phyloP scores from a whole-genome alignment of 2,797 vertebrate genomes.

The Aselliscus stoliczkanus region DNA sequence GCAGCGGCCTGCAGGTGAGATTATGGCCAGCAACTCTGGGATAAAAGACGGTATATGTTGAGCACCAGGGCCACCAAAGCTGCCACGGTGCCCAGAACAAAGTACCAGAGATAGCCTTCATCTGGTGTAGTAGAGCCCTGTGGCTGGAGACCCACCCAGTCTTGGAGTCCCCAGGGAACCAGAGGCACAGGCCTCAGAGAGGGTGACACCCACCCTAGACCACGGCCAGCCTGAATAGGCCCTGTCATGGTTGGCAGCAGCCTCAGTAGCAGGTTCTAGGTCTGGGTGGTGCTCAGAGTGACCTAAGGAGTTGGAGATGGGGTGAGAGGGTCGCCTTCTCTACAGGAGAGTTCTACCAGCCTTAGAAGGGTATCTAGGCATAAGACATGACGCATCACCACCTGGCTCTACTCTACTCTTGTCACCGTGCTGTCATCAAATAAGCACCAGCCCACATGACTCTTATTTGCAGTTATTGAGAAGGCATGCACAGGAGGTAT shows the following conservation, averaged over 20 bases:
- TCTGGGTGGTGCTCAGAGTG: conserved; percentile 86
- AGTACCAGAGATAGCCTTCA: conserved; percentile 91
- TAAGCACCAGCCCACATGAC: conserved; percentile 97
- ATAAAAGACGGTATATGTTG: conserved; percentile 92
- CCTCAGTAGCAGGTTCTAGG: conserved; percentile 84
- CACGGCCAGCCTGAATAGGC: background rate
- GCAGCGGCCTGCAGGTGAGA: conserved; percentile 39
- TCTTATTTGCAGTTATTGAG: conserved; percentile 97
- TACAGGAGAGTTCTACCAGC: conserved; percentile 96
- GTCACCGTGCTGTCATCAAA: conserved; percentile 99
- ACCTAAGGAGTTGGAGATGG: conserved; percentile 75
- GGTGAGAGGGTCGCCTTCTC: conserved; percentile 80
- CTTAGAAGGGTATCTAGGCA: conserved; percentile 97
- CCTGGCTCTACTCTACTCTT: conserved; percentile 97
- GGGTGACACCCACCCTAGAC: background rate
- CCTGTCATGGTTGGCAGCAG: conserved; percentile 85
- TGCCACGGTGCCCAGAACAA: conserved; percentile 91
- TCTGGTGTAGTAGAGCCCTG: conserved; percentile 85
- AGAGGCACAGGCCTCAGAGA: conserved; percentile 62
- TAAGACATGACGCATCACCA: conserved; percentile 90
- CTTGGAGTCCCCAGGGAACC: conserved; percentile 78
- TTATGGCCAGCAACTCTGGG: conserved; percentile 86
- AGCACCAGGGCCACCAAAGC: conserved; percentile 90
- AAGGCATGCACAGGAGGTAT: conserved; percentile 94
- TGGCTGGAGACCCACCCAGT: conserved; percentile 70